Evolutionary conservation across 2,113 vertebrate species (phyloP).

Genomic region (Labeo rohita): DNA sequence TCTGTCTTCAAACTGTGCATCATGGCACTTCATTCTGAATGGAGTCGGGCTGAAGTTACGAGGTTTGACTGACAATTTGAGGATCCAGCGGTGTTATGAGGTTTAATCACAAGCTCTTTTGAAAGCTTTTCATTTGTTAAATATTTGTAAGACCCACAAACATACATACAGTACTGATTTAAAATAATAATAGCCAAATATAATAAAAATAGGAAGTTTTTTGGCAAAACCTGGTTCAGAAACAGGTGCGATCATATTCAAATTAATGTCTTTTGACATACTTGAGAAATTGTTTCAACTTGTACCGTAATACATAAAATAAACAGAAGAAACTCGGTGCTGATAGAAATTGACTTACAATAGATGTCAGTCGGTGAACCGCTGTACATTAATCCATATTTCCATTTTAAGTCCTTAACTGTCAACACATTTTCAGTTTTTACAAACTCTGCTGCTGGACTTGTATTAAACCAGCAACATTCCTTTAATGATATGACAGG

Average conservation of each 20-base stretch:
- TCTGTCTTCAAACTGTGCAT: no score
- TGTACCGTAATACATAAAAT: neutral
- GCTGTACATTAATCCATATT: neutral
- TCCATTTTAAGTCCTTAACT: neutral
- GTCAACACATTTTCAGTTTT: slow-evolving; percentile 15
- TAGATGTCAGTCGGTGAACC: neutral
- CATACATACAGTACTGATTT: no score
- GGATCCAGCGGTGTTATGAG: no score
- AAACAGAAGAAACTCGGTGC: neutral
- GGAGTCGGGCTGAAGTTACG: no score
- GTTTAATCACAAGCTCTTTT: no score
- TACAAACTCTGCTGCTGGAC: neutral
- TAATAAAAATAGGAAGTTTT: no score
- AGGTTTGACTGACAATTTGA: no score
- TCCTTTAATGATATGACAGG: neutral
- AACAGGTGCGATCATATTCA: neutral
- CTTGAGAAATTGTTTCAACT: neutral
- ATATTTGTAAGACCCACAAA: no score
- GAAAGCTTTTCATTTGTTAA: no score
- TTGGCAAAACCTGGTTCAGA: neutral
- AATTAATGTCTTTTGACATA: neutral
- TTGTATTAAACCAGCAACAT: neutral
- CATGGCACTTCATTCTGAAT: no score
- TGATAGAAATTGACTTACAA: neutral
- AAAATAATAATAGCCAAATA: no score